Evolutionary conservation across 2,888 invertebrate genomes (phyloP).

Genomic region (Campopleginae sp.): DNA sequence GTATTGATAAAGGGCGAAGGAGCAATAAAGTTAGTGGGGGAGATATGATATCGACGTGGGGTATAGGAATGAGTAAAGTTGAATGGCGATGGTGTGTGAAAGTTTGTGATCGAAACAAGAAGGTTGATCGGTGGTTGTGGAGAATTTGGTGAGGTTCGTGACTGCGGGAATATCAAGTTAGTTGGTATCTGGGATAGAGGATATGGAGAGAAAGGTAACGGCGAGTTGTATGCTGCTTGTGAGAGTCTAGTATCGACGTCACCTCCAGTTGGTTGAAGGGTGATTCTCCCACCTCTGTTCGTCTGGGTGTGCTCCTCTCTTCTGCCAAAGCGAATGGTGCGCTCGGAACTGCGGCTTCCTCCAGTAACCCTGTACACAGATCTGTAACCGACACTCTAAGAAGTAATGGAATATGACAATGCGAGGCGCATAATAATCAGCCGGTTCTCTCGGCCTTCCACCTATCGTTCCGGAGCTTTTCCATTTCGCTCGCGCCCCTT

Average conservation of each 20-base stretch:
- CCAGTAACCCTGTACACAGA: conserved; percentile 61
- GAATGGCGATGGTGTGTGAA: conserved; percentile 62
- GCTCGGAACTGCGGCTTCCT: conserved; percentile 74
- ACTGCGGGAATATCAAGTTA: conserved; percentile 61
- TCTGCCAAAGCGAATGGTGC: conserved; percentile 79
- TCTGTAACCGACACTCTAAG: conserved; percentile 79
- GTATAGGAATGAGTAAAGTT: conserved; percentile 52
- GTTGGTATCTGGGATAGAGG: conserved; percentile 48
- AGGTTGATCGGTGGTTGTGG: conserved; percentile 20
- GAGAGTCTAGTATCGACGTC: conserved; percentile 79
- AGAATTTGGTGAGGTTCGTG: conserved; percentile 60
- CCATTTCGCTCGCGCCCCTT: background rate
- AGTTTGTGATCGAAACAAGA: conserved; percentile 55
- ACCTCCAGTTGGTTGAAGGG: conserved; percentile 78
- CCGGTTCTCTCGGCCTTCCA: conserved; percentile 62
- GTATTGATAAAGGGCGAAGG: conserved; percentile 16
- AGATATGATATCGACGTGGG: conserved; percentile 30
- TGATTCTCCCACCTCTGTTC: conserved; percentile 52
- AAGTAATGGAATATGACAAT: conserved; percentile 82
- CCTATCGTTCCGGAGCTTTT: conserved; percentile 28
- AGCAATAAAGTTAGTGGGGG: background rate
- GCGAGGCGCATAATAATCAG: conserved; percentile 80
- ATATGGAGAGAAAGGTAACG: conserved; percentile 26
- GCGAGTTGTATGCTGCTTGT: conserved; percentile 41
- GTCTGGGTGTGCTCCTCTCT: conserved; percentile 50